Base-by-base conservation (phyloP, 2,797 vertebrate species). In the Pempheris klunzingeri region DNA sequence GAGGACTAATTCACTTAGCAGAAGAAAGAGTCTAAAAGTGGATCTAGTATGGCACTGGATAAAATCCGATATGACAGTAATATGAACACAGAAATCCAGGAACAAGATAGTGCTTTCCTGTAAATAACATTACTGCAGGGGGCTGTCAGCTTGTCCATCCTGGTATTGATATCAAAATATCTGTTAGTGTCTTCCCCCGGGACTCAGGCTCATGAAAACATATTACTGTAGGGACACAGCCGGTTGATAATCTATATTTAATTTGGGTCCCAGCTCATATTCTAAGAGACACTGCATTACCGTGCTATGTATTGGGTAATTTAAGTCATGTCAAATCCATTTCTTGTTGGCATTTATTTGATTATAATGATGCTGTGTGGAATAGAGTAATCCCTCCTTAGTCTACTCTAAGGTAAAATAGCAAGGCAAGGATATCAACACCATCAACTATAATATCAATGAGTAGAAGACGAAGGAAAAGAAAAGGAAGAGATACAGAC, bases 51-150 rank as follows among this genome's bases (percentile, higher is more conserved):
- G 50, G 60, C 54, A 12, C 52, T 54, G 70, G 59, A 78, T 59
- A 17, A 61, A 83, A 89, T 92, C 71, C 63, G 53, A 86, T 54
- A 59, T 78, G 85, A 87, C 85, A 87, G 77, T 87, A 84, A 92
- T 81, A 74, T 62, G 73, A 70, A 78, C 34, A 72, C 60, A 80
- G 63, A 81, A 71, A 83, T 61, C 46, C 77, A 70, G 47, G 71
- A 88, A 85, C 61, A 77, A 87, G 72, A 91, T 57, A 68, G 64
- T 39, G 69, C 69, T 68, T 77, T 86, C 78, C 78, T 70, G 72
- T 82, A 87, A 90, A 89, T 71, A 41, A 64, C 61, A 88, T 87
- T 85, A 86, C 65, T 43, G 71, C 57, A 53, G 57, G 59, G 47
- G 26, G 70, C 60, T 60, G 52, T 73, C 60, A 80, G 54, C 46